Conservation (phyloP, 2,888 invertebrate species). For the Blastobasis adustella region DNA sequence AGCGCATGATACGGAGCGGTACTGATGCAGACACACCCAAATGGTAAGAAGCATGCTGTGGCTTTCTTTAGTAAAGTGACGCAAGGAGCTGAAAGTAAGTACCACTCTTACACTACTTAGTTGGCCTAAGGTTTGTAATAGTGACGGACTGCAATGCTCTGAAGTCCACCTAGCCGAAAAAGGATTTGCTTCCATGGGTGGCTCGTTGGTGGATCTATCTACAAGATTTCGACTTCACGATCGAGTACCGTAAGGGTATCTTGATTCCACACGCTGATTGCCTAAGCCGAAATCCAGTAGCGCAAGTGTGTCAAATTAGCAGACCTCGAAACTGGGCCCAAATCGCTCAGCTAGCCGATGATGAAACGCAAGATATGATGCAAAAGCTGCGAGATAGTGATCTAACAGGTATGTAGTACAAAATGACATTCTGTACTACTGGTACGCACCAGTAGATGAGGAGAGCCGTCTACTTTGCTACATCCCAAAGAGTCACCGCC, state of each 20-base stretch:
- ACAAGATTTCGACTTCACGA: constrained; percentile 10
- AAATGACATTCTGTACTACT: not conserved
- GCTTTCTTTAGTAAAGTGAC: no score
- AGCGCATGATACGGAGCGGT: no score
- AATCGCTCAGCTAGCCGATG: constrained; percentile 13
- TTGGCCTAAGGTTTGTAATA: not conserved
- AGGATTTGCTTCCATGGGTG: constrained; percentile 11
- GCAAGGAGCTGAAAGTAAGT: no score
- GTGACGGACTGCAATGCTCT: constrained; percentile 12
- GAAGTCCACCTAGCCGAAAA: constrained; percentile 13
- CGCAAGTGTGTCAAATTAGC: not conserved
- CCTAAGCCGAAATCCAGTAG: constrained; percentile 11
- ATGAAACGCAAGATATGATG: constrained; percentile 7
- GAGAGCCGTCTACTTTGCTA: constrained; percentile 6
- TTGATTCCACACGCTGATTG: constrained; percentile 10
- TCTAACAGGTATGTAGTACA: not conserved
- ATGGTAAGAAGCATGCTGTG: no score
- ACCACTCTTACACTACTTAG: constrained; percentile 5
- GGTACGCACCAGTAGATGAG: constrained; percentile 3
- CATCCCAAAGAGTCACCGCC: constrained; percentile 8
- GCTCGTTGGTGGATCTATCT: constrained; percentile 2
- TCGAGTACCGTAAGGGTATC: constrained; percentile 10
- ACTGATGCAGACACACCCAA: no score
- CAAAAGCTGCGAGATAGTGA: constrained; percentile 8
- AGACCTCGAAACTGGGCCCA: constrained; percentile 15